Percentiles rank a stretch among this genome's conserved stretches.
These are phyloP conservation scores for Drosophila funebris DNA, from an alignment of 1,140 invertebrate genomes.

Conservation along the genomic window DNA sequence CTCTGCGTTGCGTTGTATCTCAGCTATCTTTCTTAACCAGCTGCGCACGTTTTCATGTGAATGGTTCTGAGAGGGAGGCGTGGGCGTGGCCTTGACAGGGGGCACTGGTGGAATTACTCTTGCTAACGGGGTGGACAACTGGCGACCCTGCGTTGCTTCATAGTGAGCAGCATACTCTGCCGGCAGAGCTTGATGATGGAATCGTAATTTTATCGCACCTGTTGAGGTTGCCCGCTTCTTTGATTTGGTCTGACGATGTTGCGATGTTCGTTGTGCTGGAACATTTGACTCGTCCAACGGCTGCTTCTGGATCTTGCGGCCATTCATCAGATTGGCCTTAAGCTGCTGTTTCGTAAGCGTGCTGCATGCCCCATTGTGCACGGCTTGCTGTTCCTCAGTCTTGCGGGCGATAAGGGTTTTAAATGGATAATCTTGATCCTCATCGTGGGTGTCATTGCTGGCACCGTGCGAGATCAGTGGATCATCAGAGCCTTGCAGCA, in stretches of 20 bases:
- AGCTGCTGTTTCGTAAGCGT: conserved; percentile 75
- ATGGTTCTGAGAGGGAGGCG: conserved; percentile 54
- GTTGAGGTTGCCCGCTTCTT: conserved; percentile 35
- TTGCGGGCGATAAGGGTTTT: conserved; percentile 57
- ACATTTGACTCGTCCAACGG: background rate
- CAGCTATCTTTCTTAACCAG: conserved; percentile 89
- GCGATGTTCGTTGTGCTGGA: conserved; percentile 10
- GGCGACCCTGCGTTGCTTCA: conserved; percentile 87
- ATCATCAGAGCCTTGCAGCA: conserved; percentile 79
- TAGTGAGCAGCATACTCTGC: conserved; percentile 92
- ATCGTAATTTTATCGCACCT: conserved; percentile 89
- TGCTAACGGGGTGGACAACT: conserved; percentile 32
- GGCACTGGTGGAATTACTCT: background rate
- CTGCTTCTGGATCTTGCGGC: conserved; percentile 40
- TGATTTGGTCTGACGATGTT: conserved; percentile 68
- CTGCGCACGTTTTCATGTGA: conserved; percentile 87
- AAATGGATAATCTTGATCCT: conserved; percentile 80
- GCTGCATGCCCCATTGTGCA: conserved; percentile 64
- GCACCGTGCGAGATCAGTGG: conserved; percentile 79
- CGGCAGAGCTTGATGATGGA: conserved; percentile 91
- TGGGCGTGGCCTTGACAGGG: conserved; percentile 12
- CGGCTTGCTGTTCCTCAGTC: conserved; percentile 37
- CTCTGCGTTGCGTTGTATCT: conserved; percentile 85
- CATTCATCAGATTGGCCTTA: conserved; percentile 74
- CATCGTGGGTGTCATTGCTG: conserved; percentile 62